Conservation (phyloP, 2,797 vertebrate species). For the Labroides dimidiatus region DNA sequence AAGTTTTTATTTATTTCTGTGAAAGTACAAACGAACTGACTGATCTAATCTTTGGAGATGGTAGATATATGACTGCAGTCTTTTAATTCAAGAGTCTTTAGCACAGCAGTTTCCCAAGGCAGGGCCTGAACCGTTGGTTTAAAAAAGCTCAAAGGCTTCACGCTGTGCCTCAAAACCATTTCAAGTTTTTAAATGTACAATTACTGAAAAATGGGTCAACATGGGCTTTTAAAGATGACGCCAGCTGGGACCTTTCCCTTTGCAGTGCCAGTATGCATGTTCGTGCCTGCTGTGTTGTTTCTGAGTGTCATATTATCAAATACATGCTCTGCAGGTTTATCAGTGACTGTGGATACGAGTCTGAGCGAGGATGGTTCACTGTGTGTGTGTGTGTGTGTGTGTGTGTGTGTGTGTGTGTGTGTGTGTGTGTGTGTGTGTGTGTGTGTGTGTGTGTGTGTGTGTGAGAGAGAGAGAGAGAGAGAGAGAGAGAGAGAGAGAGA, state of each 20-base stretch:
- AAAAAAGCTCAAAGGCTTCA: slow-evolving; percentile 36
- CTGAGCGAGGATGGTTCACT: not conserved
- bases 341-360: not conserved
- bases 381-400: not conserved
- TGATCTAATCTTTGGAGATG: not conserved
- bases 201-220: slow-evolving; percentile 46
- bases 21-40: too few relatives aligned
- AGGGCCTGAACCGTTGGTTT: slow-evolving; percentile 9
- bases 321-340: not conserved
- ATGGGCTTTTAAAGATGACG: slow-evolving; percentile 18
- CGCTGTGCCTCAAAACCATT: slow-evolving; percentile 13
- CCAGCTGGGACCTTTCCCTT: not conserved
- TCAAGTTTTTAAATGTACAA: slow-evolving; percentile 4
- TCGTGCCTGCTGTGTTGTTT: not conserved
- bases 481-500: too few relatives aligned
- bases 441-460: too few relatives aligned
- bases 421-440: too few relatives aligned
- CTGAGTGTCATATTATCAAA: not conserved
- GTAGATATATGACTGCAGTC: slow-evolving; percentile 5
- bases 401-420: not conserved
- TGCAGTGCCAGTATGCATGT: not conserved
- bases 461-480: too few relatives aligned
- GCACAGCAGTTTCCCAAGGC: not conserved
- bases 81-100: slow-evolving; percentile 9
- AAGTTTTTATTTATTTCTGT: not conserved